A percentile compares a stretch with the other conserved stretches of the same genome.
Evolutionary conservation across 2,888 invertebrate genomes (phyloP).

Genomic region (Metopia argyrocephala): DNA sequence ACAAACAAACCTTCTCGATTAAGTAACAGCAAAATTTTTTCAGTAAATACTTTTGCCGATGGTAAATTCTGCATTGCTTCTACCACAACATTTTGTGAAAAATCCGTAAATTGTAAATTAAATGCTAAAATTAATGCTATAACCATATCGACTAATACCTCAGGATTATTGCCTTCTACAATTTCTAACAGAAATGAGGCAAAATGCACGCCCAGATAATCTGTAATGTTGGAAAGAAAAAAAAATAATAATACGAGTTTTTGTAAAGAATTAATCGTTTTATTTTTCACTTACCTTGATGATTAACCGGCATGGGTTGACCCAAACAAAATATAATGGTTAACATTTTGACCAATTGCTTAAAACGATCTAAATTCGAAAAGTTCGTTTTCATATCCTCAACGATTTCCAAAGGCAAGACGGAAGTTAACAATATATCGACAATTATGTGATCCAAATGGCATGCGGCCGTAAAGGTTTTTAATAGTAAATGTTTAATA

Average conservation of each 20-base stretch:
- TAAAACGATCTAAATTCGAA: slow-evolving; percentile 87
- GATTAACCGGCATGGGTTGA: slow-evolving; percentile 91
- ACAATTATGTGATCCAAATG: slow-evolving; percentile 89
- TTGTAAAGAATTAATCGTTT: too few relatives aligned
- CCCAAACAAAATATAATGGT: slow-evolving; percentile 95
- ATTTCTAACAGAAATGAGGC: slow-evolving; percentile 88
- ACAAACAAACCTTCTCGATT: slow-evolving; percentile 89
- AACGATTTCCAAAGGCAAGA: slow-evolving; percentile 94
- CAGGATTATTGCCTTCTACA: slow-evolving; percentile 91
- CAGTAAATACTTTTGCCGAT: slow-evolving; percentile 92
- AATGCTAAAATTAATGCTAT: slow-evolving; percentile 91
- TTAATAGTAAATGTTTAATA: slow-evolving; percentile 87
- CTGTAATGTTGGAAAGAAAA: slow-evolving; percentile 79
- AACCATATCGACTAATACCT: slow-evolving; percentile 90
- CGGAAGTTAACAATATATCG: slow-evolving; percentile 90
- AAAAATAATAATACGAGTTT: background rate
- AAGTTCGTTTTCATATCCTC: slow-evolving; percentile 88
- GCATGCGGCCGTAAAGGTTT: slow-evolving; percentile 93
- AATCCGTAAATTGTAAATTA: slow-evolving; percentile 90
- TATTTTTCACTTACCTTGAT: slow-evolving; percentile 85
- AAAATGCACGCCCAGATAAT: slow-evolving; percentile 91
- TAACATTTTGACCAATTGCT: slow-evolving; percentile 89
- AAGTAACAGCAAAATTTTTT: slow-evolving; percentile 90
- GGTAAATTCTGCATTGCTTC: slow-evolving; percentile 84
- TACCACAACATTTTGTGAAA: slow-evolving; percentile 85